A percentile compares a stretch with the other conserved stretches of the same genome.
Conservation (phyloP, 2,888 invertebrate genomes). For the Tetragonula carbonaria region DNA sequence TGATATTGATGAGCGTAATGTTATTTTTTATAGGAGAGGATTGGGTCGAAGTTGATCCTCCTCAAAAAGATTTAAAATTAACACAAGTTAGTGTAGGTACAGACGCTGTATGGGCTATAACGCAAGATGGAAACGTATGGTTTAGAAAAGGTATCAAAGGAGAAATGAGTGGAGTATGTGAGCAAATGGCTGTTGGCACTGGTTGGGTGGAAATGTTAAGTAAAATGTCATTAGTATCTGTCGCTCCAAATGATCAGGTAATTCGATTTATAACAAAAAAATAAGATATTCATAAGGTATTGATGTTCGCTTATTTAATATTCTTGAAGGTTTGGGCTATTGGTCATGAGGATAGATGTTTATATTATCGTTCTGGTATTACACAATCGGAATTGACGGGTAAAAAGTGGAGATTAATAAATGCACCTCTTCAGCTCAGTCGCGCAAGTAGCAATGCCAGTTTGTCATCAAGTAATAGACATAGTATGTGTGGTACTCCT, state of each 20-base stretch:
- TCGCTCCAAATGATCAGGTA: conserved; percentile 94
- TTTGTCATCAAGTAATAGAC: conserved; percentile 83
- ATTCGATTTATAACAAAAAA: conserved; percentile 1
- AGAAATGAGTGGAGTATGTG: conserved; percentile 90
- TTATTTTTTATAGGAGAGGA: conserved; percentile 85
- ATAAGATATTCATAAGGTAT: not conserved
- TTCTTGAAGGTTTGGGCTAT: conserved; percentile 85
- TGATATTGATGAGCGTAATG: not conserved
- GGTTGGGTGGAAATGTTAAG: conserved; percentile 97
- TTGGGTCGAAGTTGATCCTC: conserved; percentile 93
- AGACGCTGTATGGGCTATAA: conserved; percentile 91
- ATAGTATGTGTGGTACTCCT: conserved; percentile 81
- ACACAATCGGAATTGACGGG: conserved; percentile 91
- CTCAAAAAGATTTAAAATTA: conserved; percentile 89
- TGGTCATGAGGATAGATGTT: conserved; percentile 91
- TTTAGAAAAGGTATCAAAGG: conserved; percentile 91
- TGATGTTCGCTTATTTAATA: conserved; percentile 1
- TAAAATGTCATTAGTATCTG: conserved; percentile 92
- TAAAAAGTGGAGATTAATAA: conserved; percentile 93
- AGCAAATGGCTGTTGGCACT: conserved; percentile 91
- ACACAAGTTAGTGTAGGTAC: conserved; percentile 92
- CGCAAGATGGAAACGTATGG: conserved; percentile 94
- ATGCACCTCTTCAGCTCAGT: conserved; percentile 92
- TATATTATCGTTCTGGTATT: conserved; percentile 93
- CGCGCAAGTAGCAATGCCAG: conserved; percentile 93